Evolutionary conservation across 1,140 invertebrate genomes (phyloP), one percentile per base, ranked within the genome.

Genomic region (Diuraphis noxia): DNA sequence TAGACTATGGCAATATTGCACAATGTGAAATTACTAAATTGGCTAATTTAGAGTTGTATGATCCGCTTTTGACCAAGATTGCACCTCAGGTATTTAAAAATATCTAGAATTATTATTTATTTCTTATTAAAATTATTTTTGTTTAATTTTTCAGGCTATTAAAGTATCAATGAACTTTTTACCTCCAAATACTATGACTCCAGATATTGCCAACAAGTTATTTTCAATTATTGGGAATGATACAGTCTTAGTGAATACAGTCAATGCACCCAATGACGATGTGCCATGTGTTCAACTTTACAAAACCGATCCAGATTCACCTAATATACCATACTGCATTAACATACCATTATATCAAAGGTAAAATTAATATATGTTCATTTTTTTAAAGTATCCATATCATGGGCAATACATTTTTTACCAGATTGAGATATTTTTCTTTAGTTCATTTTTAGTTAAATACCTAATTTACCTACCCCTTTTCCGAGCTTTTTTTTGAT

Each of bases 241-340:
- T 49, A 91, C 81, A 82, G 89, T 91, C 10, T 91, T 91, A 49
- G 89, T 91, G 0, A 91, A 79, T 82, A 38, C 81, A 46, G 49
- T 91, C 52, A 81, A 91, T 82, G 89, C 88, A 43, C 63, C 88
- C 23, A 25, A 43, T 2, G 17, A 91, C 30, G 89, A 82, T 49
- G 89, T 91, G 41, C 89, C 89, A 38, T 91, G 89, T 38, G 52
- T 91, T 81, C 89, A 91, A 91, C 77, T 91, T 3, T 91, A 81
- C 17, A 91, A 91, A 91, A 91, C 36, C 19, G 43, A 91, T 52
- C 89, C 89, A 6, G 89, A 91, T 81, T 30, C 41, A 36, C 86
- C 86, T 9, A 46, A 81, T 38, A 52, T n/a, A n/a, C 72, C 77
- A 25, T 36, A 82, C 17, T 91, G 89, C 25, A 81, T 91, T 49